Evolutionary conservation across 2,888 invertebrate genomes (phyloP), one percentile per base, ranked within the genome.

Genomic region (Crepidodera aurea): DNA sequence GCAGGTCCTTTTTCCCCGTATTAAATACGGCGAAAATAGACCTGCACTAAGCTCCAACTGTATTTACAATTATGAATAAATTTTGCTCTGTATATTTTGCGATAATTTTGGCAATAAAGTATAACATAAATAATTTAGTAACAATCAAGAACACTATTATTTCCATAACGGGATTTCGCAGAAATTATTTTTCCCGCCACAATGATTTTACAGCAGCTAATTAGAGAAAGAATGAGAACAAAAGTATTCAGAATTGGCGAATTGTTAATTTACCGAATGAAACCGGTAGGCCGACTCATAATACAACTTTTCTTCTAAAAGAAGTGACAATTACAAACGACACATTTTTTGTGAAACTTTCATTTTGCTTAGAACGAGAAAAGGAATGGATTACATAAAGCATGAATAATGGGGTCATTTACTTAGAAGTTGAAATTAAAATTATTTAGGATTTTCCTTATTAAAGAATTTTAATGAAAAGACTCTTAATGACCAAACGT

Each of bases 211-310:
- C 12, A 29, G 7, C 48, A 29, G 53, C 50, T 62, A 65, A 65
- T 65, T 62, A 65, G 62, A 51, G 60, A 40, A 46, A 32, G 51
- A 53, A 57, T 54, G 58, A 57, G 54, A 56, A 62, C 58, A 62
- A 62, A 63, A 62, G 65, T 62, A 65, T 65, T 65, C 65, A 53
- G 54, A 57, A 60, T 60, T 64, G 53, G 16, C 16, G 40, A 53
- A 53, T 40, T 53, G 27, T 42, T 42, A 25, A 53, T 53, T 53
- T 37, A 53, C 22, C 51, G 44, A 34, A 44, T 34, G 34, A 34
- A 55, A 46, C 25, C 22, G 34, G 37, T 37, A 56, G 15, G 46
- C 19, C 56, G 16, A 18, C 34, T 56, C 18, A 16, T 56, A 56
- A 56, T 56, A 56, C 37, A 37, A 34, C 37, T 46, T 56, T 56